These are phyloP conservation scores for Poeciliopsis prolifica DNA, from an alignment of 2,113 vertebrate genomes.

Conservation along the genomic window DNA sequence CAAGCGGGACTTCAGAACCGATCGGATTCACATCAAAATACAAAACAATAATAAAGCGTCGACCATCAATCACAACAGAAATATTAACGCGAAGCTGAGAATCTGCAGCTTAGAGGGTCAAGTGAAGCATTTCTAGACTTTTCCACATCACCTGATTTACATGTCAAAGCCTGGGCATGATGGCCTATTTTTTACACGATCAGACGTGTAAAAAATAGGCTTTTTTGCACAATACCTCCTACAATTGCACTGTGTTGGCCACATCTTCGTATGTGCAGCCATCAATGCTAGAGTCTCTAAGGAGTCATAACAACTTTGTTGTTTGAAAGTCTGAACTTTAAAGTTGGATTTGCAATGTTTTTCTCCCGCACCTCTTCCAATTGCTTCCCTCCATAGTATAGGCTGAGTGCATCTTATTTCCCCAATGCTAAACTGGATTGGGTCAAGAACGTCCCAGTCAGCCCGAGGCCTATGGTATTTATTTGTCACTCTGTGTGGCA, in stretches of 20 bases:
- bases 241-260: neutral
- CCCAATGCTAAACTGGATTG: conserved; percentile 57
- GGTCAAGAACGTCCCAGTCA: conserved; percentile 43
- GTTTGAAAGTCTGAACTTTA: conserved; percentile 3
- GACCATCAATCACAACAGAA: conserved; percentile 29
- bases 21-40: conserved; percentile 49
- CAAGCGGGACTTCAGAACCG: conserved; percentile 5
- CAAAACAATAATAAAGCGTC: conserved; percentile 51
- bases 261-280: neutral
- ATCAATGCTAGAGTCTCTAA: neutral
- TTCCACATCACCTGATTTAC: no score
- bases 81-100: neutral
- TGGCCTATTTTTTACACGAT: no score
- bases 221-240: neutral
- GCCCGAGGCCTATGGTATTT: conserved; percentile 29
- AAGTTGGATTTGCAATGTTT: conserved; percentile 25
- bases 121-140: no score
- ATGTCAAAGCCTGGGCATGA: neutral
- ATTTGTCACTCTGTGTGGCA: conserved; percentile 22
- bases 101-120: neutral
- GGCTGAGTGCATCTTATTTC: conserved; percentile 53
- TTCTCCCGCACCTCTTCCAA: conserved; percentile 28
- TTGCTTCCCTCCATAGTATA: conserved; percentile 22
- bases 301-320: neutral
- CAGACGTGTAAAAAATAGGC: neutral